Conservation (phyloP, 2,888 invertebrate species). For the Galeopsomyia nigrocyanea region DNA sequence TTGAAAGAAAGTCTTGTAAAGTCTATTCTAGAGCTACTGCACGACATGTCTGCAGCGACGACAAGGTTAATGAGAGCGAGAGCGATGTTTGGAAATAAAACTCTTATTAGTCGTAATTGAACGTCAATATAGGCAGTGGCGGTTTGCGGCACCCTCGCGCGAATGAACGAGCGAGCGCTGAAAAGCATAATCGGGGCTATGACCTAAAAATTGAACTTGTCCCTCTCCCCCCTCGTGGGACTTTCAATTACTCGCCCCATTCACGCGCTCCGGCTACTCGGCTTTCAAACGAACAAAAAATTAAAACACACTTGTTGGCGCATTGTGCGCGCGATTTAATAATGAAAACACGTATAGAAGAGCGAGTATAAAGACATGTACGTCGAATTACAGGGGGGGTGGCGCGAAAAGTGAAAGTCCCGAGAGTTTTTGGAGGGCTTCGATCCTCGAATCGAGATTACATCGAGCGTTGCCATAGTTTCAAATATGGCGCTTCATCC, state of each 20-base stretch:
- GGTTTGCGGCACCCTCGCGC: too few relatives aligned
- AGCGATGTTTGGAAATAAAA: slow-evolving; percentile 10
- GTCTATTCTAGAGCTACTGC: too few relatives aligned
- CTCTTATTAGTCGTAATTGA: too few relatives aligned
- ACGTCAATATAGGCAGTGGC: too few relatives aligned
- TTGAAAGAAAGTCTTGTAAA: too few relatives aligned
- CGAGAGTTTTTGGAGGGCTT: slow-evolving; percentile 5
- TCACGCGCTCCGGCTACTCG: neutral
- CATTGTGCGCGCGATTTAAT: too few relatives aligned
- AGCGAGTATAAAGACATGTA: too few relatives aligned
- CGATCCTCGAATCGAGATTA: slow-evolving; percentile 47
- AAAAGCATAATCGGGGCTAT: slow-evolving; percentile 28
- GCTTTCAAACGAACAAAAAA: neutral
- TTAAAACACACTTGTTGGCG: too few relatives aligned
- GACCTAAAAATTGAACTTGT: slow-evolving; percentile 46
- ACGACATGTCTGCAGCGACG: too few relatives aligned
- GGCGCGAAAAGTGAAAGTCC: slow-evolving; percentile 44
- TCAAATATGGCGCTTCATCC: slow-evolving; percentile 47
- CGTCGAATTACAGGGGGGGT: too few relatives aligned
- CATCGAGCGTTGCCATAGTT: slow-evolving; percentile 51
- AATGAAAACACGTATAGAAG: too few relatives aligned
- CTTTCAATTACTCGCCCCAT: slow-evolving; percentile 43
- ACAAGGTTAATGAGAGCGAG: neutral
- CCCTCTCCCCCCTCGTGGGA: slow-evolving; percentile 30
- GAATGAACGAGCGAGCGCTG: too few relatives aligned